A percentile compares a stretch with the other conserved stretches of the same genome.
These are phyloP conservation scores for Donacobius atricapilla DNA, from an alignment of 2,113 vertebrate genomes.

Conservation along the genomic window DNA sequence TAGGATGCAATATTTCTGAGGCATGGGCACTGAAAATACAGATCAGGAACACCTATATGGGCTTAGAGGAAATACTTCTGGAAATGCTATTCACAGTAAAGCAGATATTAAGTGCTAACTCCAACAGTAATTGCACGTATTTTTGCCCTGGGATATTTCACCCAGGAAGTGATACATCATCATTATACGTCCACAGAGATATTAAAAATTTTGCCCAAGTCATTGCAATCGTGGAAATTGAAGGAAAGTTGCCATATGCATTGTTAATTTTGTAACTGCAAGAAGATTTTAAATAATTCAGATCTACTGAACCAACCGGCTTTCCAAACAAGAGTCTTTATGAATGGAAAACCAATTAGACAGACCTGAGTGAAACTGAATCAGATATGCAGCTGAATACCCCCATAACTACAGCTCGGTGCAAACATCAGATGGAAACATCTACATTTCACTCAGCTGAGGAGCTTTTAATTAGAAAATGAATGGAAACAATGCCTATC, in stretches of 20 bases:
- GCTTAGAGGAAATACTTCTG: background rate
- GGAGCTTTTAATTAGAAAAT: slow-evolving; percentile 33
- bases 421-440: slow-evolving; percentile 71
- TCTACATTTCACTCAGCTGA: slow-evolving; percentile 33
- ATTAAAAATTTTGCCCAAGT: background rate
- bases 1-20: background rate
- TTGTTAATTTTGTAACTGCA: slow-evolving; percentile 68
- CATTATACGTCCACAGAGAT: background rate
- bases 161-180: background rate
- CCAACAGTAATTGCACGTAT: background rate
- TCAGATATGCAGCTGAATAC: slow-evolving; percentile 68
- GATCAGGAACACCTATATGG: background rate
- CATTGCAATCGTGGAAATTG: background rate
- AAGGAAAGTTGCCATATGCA: background rate
- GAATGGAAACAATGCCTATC: slow-evolving; percentile 2
- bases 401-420: slow-evolving; percentile 46
- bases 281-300: slow-evolving; percentile 82
- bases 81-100: background rate
- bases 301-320: slow-evolving; percentile 64
- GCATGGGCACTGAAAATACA: background rate
- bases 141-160: background rate
- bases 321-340: slow-evolving; percentile 77
- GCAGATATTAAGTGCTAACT: background rate
- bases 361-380: slow-evolving; percentile 77
- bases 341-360: slow-evolving; percentile 80